Evolutionary conservation across 2,113 vertebrate species (phyloP).

Genomic region (Eulacestoma nigropectus): DNA sequence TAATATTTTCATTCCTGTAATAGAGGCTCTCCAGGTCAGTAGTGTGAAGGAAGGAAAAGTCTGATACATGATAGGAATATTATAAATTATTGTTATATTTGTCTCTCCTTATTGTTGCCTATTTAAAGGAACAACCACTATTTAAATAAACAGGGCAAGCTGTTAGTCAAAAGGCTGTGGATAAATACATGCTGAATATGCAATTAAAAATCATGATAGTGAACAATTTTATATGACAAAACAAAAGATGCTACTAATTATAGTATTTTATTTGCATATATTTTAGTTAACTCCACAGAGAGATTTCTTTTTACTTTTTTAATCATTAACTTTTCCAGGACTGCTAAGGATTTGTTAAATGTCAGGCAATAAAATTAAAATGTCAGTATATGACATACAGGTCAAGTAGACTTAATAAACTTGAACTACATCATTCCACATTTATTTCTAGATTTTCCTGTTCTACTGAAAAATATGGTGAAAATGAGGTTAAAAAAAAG

Average conservation of each 20-base stretch:
- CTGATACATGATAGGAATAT: neutral
- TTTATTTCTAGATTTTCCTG: slow-evolving; percentile 5
- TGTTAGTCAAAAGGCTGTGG: slow-evolving; percentile 12
- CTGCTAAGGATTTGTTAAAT: slow-evolving; percentile 67
- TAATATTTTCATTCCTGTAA: slow-evolving; percentile 13
- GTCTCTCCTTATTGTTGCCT: neutral
- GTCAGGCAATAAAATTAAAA: slow-evolving; percentile 74
- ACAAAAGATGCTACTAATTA: neutral
- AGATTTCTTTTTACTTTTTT: neutral
- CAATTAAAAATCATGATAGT: slow-evolving; percentile 29
- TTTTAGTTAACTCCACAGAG: slow-evolving; percentile 5
- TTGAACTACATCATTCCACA: slow-evolving; percentile 34
- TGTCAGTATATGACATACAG: slow-evolving; percentile 55
- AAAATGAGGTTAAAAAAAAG: neutral
- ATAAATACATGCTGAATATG: slow-evolving; percentile 17
- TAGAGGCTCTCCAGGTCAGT: neutral
- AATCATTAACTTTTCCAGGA: slow-evolving; percentile 48
- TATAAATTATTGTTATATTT: neutral
- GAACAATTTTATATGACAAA: neutral
- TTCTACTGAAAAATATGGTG: neutral
- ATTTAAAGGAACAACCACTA: neutral
- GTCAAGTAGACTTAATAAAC: slow-evolving; percentile 68
- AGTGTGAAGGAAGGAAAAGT: neutral
- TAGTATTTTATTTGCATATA: neutral
- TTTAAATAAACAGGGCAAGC: neutral